phyloP scores from a whole-genome alignment of 2,797 vertebrate genomes.

The Choloepus didactylus region DNA sequence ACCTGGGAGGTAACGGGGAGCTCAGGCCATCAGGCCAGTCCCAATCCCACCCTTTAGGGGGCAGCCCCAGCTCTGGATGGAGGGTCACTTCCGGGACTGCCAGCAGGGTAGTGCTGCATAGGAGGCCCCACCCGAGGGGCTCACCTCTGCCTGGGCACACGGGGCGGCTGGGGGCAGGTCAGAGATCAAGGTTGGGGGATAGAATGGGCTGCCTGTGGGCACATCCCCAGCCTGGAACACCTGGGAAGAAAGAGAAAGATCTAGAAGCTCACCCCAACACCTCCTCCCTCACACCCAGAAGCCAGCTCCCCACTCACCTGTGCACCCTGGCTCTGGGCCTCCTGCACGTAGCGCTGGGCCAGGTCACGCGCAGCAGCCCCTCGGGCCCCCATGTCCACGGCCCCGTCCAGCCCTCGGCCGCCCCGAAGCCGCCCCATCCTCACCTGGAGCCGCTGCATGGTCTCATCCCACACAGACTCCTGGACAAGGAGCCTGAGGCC shows the following conservation, averaged over 20 bases:
- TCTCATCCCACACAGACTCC: slow-evolving; percentile 89
- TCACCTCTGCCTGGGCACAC: slow-evolving; percentile 88
- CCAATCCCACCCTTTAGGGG: not conserved
- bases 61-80: not conserved
- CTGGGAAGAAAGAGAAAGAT: slow-evolving; percentile 82
- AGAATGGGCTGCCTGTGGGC: slow-evolving; percentile 84
- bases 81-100: fast-evolving
- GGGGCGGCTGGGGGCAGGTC: slow-evolving; percentile 90
- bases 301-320: slow-evolving; percentile 82
- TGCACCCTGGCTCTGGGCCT: slow-evolving; percentile 92
- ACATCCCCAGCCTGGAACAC: slow-evolving; percentile 89
- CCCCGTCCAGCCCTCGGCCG: slow-evolving; percentile 83
- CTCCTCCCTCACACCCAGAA: not conserved
- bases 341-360: slow-evolving; percentile 88
- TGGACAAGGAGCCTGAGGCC: slow-evolving; percentile 91
- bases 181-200: slow-evolving; percentile 92
- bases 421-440: slow-evolving; percentile 84
- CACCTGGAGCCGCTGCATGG: slow-evolving; percentile 87
- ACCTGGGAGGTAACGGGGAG: slow-evolving; percentile 69
- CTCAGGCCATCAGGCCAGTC: not conserved
- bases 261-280: not conserved
- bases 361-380: slow-evolving; percentile 71
- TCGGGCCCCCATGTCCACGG: slow-evolving; percentile 86
- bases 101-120: fast-evolving
- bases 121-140: not conserved